Evolutionary conservation across 2,113 vertebrate genomes (phyloP).

Genomic region (Orycteropus afer): DNA sequence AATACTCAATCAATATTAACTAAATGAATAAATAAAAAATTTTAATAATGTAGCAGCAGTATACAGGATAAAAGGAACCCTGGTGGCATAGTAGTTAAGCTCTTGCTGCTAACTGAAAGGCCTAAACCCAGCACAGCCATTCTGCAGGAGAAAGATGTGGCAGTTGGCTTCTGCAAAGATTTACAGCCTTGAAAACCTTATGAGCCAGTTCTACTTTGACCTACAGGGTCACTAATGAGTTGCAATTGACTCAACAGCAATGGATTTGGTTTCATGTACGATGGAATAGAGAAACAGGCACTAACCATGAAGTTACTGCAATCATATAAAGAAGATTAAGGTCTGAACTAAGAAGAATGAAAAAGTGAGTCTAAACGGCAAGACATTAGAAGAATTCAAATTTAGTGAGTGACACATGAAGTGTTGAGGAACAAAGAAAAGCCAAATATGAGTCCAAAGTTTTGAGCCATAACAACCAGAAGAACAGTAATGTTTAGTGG

Average conservation of each 20-base stretch:
- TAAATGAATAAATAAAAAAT: slow-evolving; percentile 19
- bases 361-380: not conserved
- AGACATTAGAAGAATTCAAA: not conserved
- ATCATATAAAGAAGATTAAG: slow-evolving; percentile 25
- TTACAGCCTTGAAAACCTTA: too few species aligned
- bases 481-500: slow-evolving; percentile 3
- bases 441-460: slow-evolving; percentile 10
- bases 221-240: too few species aligned
- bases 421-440: not conserved
- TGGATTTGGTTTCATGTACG: not conserved
- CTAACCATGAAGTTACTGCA: slow-evolving; percentile 18
- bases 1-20: slow-evolving; percentile 21
- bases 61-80: not conserved
- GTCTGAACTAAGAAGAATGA: slow-evolving; percentile 14
- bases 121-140: too few species aligned
- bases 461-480: slow-evolving; percentile 2
- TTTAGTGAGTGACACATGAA: slow-evolving; percentile 32
- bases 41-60: not conserved
- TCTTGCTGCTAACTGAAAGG: too few species aligned
- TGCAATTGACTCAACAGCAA: too few species aligned
- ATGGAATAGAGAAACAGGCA: slow-evolving; percentile 43
- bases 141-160: too few species aligned
- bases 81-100: too few species aligned
- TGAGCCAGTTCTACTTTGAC: too few species aligned
- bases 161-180: too few species aligned